Base-by-base conservation (phyloP, 2,797 vertebrate species). In the Enteromius unitaeniatus region DNA sequence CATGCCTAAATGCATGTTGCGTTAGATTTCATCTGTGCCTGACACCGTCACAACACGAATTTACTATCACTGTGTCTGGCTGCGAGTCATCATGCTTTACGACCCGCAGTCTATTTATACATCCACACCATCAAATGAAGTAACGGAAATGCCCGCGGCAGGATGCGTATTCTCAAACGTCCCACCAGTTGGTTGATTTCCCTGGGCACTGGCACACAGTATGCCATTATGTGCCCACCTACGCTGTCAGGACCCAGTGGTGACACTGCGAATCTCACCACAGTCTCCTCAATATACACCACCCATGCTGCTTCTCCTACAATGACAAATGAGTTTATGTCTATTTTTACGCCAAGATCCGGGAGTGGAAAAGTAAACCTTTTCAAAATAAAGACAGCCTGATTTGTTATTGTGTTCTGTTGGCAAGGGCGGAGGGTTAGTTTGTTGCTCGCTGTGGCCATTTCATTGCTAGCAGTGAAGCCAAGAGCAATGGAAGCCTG, bases 51-150 rank as follows among this genome's bases (percentile, higher is more conserved):
- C 84, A 87, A 87, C 90, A 82, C 88, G 86, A 87, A 90, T 93
- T 93, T 92, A 93, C 87, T 82, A 87, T 79, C 80, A 60, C 79
- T 49, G 81, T 89, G 90, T 86, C 87, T 89, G 17, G 85, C 87
- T 86, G 87, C 86, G 86, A 89, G 89, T 86, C 87, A 89, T 92
- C 89, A 93, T 92, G 90, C 90, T 93, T 93, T 93, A 93, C 89
- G 91, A 90, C 88, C 89, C 88, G 89, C 47, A 89, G 87, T 90
- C 87, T 87, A 86, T 90, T 91, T 92, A 91, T 89, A 87, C 88
- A 91, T 93, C 90, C 89, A 92, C 86, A 88, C 88, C 90, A 91
- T 93, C 89, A 93, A 93, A 93, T 91, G 85, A 92, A 91, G 91
- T 81, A 83, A 79, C 85, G 87, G 87, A 82, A 87, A 84, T 82